A percentile compares a stretch with the other conserved stretches of the same genome.
Conservation (phyloP, 2,888 invertebrate species). For the Pyrgus malvae region DNA sequence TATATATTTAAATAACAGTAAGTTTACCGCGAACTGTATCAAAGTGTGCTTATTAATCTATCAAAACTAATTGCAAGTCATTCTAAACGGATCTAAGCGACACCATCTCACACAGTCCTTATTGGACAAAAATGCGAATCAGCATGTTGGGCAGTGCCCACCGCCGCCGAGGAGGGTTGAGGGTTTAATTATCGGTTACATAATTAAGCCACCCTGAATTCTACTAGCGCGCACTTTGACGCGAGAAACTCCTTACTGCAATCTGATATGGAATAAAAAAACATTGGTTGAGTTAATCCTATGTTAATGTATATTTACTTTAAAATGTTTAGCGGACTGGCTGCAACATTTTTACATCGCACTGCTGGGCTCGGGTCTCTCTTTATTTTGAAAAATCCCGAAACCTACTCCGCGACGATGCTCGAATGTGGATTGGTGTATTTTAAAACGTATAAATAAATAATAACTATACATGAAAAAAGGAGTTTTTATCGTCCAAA, state of each 20-base stretch:
- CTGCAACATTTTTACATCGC: neutral
- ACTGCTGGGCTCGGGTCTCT: no score
- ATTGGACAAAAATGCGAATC: conserved; percentile 66
- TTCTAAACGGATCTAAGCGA: no score
- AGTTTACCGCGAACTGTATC: no score
- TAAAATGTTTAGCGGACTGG: neutral
- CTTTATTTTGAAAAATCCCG: no score
- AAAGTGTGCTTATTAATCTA: no score
- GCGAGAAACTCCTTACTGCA: conserved; percentile 22
- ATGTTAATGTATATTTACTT: conserved; percentile 9
- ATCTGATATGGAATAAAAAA: conserved; percentile 16
- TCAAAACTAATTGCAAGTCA: no score
- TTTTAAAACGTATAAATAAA: no score
- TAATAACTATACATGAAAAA: no score
- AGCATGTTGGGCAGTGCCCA: conserved; percentile 53
- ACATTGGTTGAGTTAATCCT: conserved; percentile 1
- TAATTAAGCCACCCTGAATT: conserved; percentile 37
- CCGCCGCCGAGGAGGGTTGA: conserved; percentile 31
- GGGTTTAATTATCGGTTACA: conserved; percentile 42
- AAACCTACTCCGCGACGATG: no score
- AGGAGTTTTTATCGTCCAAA: no score
- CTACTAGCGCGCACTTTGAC: conserved; percentile 24
- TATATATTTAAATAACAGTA: no score
- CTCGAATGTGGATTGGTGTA: no score
- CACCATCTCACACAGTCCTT: conserved; percentile 29